Evolutionary conservation across 2,888 invertebrate species (phyloP).

Genomic region (Tortricodes alternella): DNA sequence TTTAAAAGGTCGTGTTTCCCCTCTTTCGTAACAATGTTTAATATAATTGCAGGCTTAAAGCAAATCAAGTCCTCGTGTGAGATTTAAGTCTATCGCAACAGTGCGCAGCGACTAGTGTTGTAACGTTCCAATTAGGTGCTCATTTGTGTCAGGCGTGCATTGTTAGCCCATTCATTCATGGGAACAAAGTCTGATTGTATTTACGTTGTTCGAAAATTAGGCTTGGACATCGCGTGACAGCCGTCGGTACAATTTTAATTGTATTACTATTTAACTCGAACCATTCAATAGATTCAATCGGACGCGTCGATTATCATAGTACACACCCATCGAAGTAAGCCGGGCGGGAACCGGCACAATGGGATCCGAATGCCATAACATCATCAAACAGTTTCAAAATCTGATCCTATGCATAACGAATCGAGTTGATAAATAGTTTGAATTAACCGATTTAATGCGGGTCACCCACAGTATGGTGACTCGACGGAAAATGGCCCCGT

Average conservation of each 20-base stretch:
- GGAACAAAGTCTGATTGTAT: constrained; percentile 68
- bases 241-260: constrained; percentile 30
- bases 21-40: background rate
- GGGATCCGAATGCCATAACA: constrained; percentile 71
- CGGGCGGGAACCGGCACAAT: constrained; percentile 64
- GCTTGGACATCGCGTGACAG: constrained; percentile 48
- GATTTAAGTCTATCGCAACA: constrained; percentile 53
- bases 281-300: constrained; percentile 70
- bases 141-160: constrained; percentile 77
- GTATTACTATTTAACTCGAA: constrained; percentile 46
- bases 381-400: constrained; percentile 80
- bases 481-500: constrained; percentile 68
- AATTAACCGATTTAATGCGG: constrained; percentile 83
- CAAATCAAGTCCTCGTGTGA: constrained; percentile 38
- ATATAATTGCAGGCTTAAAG: constrained; percentile 5
- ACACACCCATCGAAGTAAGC: constrained; percentile 79
- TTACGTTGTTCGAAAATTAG: constrained; percentile 55
- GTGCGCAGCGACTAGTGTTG: constrained; percentile 63
- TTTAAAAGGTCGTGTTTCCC: no score
- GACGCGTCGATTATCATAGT: constrained; percentile 73
- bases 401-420: constrained; percentile 81
- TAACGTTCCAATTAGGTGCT: constrained; percentile 79
- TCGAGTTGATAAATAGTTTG: constrained; percentile 81
- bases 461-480: constrained; percentile 80
- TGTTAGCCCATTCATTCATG: constrained; percentile 69